phyloP scores from a whole-genome alignment of 2,888 invertebrate genomes.

The Argynnis bischoffii region DNA sequence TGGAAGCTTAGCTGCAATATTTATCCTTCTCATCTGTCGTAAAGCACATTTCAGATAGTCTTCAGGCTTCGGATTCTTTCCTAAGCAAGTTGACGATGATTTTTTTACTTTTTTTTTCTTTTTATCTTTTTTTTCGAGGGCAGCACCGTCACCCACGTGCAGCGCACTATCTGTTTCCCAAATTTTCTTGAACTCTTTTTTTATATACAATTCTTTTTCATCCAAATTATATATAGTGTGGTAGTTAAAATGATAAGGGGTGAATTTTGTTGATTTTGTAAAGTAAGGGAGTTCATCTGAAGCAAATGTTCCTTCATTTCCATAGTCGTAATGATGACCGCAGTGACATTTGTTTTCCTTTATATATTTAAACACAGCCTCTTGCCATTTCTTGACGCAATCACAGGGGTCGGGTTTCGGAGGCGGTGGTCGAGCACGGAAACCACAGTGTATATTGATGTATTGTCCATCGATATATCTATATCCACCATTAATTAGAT shows the following conservation, averaged over 20 bases:
- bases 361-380: constrained; percentile 56
- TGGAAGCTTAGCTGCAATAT: constrained; percentile 67
- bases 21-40: constrained; percentile 54
- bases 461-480: constrained; percentile 46
- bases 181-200: constrained; percentile 63
- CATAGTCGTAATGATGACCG: constrained; percentile 64
- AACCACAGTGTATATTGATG: constrained; percentile 65
- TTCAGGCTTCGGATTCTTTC: constrained; percentile 55
- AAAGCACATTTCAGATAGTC: constrained; percentile 70
- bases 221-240: constrained; percentile 66
- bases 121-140: constrained; percentile 46
- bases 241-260: constrained; percentile 59
- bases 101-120: constrained; percentile 48
- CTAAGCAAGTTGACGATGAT: constrained; percentile 57
- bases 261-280: constrained; percentile 55
- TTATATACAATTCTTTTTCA: constrained; percentile 54
- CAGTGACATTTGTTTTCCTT: constrained; percentile 65
- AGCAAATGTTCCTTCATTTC: constrained; percentile 60
- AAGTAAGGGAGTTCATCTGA: constrained; percentile 65
- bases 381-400: constrained; percentile 63
- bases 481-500: constrained; percentile 69
- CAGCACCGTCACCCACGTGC: constrained; percentile 49
- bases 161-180: constrained; percentile 70
- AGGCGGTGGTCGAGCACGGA: constrained; percentile 52
- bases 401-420: constrained; percentile 58